Evolutionary conservation across 2,797 vertebrate species (phyloP).

Genomic region (Chelon auratus): DNA sequence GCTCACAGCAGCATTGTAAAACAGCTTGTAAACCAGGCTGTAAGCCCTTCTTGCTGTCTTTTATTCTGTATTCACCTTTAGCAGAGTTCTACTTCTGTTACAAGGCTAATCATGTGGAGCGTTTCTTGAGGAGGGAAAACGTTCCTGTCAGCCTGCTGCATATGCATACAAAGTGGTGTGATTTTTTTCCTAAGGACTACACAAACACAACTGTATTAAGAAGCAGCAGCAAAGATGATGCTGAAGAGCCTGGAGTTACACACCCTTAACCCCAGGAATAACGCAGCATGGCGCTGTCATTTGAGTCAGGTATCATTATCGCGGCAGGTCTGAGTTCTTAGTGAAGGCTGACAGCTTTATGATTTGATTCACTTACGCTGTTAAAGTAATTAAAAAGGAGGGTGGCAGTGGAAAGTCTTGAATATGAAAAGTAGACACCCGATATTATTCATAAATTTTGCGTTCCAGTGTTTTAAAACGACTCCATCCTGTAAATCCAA

Average conservation of each 20-base stretch:
- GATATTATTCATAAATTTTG: constrained; percentile 30
- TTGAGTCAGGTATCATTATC: constrained; percentile 76
- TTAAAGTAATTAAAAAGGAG: constrained; percentile 70
- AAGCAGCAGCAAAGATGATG: constrained; percentile 60
- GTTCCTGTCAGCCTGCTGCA: constrained; percentile 74
- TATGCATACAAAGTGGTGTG: constrained; percentile 88
- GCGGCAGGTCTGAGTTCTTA: constrained; percentile 68
- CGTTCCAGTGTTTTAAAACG: not conserved
- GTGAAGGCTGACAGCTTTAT: constrained; percentile 72
- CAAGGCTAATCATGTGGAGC: constrained; percentile 63
- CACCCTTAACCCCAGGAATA: constrained; percentile 76
- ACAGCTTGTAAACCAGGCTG: too few relatives aligned
- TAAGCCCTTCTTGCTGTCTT: constrained; percentile 70
- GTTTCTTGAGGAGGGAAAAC: constrained; percentile 72
- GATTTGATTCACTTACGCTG: constrained; percentile 74
- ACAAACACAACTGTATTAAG: constrained; percentile 73
- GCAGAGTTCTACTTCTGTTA: constrained; percentile 63
- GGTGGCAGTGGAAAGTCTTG: constrained; percentile 27
- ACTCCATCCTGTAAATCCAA: constrained; percentile 7
- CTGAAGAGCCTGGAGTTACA: constrained; percentile 71
- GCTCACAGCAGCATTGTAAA: constrained; percentile 63
- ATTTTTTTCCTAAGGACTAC: constrained; percentile 86
- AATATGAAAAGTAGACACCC: constrained; percentile 43
- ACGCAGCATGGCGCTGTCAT: constrained; percentile 76
- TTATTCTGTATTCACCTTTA: constrained; percentile 61